These are phyloP conservation scores for Centroberyx gerrardi DNA, from an alignment of 2,797 vertebrate species.

Conservation along the genomic window DNA sequence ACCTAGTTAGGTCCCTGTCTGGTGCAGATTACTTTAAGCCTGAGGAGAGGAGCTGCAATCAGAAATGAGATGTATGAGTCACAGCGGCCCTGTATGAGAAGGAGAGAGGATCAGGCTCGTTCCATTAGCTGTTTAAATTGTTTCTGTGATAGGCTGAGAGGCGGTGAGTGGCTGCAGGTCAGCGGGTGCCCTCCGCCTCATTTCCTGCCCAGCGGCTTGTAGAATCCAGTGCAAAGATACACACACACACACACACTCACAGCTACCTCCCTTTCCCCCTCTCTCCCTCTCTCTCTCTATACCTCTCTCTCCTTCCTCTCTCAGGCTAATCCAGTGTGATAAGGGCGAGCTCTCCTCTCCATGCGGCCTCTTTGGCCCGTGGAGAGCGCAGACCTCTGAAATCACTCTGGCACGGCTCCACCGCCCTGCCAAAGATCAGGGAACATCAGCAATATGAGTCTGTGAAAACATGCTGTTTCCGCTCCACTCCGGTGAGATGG, in stretches of 20 bases:
- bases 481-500: conserved; percentile 30
- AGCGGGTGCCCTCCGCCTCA: conserved; percentile 74
- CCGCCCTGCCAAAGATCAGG: conserved; percentile 39
- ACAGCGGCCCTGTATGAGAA: conserved; percentile 43
- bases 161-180: conserved; percentile 72
- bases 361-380: conserved; percentile 57
- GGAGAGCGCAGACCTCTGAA: conserved; percentile 59
- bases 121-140: conserved; percentile 80
- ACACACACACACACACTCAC: conserved; percentile 50
- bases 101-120: conserved; percentile 62
- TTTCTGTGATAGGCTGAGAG: conserved; percentile 73
- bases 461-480: conserved; percentile 61
- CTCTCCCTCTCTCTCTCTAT: conserved; percentile 31
- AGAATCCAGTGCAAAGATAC: conserved; percentile 49
- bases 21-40: conserved; percentile 59
- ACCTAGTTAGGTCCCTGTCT: conserved; percentile 47
- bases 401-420: conserved; percentile 53
- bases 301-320: conserved; percentile 30
- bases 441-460: conserved; percentile 44
- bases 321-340: conserved; percentile 65
- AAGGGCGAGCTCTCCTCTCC: conserved; percentile 61
- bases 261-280: conserved; percentile 54
- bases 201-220: conserved; percentile 76
- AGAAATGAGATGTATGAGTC: conserved; percentile 69
- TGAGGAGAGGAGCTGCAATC: conserved; percentile 61